These are phyloP conservation scores for Phrynocephalus guinanensis DNA, from an alignment of 2,797 vertebrate species.

Conservation along the genomic window DNA sequence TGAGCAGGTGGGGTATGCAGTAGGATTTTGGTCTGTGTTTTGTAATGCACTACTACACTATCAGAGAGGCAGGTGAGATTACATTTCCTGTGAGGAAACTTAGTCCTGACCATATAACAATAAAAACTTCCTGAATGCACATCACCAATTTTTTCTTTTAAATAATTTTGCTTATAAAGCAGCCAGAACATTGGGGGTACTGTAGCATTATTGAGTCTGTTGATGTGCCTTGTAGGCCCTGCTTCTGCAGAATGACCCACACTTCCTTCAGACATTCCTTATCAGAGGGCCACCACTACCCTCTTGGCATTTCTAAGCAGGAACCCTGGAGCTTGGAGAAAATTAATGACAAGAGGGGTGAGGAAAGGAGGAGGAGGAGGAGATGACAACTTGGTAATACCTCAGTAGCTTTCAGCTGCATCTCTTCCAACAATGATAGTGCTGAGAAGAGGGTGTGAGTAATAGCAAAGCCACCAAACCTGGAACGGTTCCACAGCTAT, in stretches of 20 bases:
- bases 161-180: neutral
- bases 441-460: neutral
- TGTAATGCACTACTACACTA: neutral
- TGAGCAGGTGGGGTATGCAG: too few relatives aligned
- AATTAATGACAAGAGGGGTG: neutral
- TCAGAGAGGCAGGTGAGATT: neutral
- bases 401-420: neutral
- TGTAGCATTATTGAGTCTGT: neutral
- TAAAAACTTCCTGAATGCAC: neutral
- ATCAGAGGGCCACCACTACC: neutral
- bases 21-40: too few relatives aligned
- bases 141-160: neutral
- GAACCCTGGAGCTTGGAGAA: neutral
- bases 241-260: neutral
- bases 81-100: neutral
- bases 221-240: neutral
- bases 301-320: neutral
- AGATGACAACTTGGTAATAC: neutral
- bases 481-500: neutral
- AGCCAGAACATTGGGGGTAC: neutral
- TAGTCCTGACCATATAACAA: neutral
- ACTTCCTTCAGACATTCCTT: neutral
- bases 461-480: neutral
- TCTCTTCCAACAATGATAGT: neutral
- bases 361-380: too few relatives aligned